Percentiles rank a stretch among this genome's conserved stretches.
Conservation (phyloP, 1,140 invertebrate species). For the Pinna nobilis region DNA sequence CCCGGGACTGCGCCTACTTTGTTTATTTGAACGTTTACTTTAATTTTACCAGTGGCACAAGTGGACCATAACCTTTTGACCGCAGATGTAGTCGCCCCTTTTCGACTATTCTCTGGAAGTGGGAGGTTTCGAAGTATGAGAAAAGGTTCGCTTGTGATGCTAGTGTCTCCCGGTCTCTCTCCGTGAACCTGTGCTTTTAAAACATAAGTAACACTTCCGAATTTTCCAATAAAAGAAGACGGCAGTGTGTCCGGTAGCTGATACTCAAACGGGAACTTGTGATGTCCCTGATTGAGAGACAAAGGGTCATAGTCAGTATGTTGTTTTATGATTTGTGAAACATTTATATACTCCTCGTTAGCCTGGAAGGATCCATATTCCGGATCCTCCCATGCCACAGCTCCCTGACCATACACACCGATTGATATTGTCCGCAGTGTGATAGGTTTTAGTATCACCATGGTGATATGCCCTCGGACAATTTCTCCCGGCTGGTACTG, state of each 20-base stretch:
- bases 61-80: slow-evolving; percentile 56
- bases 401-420: slow-evolving; percentile 63
- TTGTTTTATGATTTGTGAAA: slow-evolving; percentile 42
- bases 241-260: slow-evolving; percentile 68
- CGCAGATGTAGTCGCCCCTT: slow-evolving; percentile 11
- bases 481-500: slow-evolving; percentile 73
- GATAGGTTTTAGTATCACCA: slow-evolving; percentile 40
- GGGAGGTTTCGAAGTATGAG: slow-evolving; percentile 59
- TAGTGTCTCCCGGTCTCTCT: slow-evolving; percentile 58
- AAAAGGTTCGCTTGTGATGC: slow-evolving; percentile 72
- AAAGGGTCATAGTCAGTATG: slow-evolving; percentile 29
- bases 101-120: slow-evolving; percentile 46
- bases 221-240: slow-evolving; percentile 74
- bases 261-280: slow-evolving; percentile 70
- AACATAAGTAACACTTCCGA: slow-evolving; percentile 73
- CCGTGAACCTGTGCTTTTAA: slow-evolving; percentile 65
- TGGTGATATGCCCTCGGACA: slow-evolving; percentile 59
- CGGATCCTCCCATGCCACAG: slow-evolving; percentile 67
- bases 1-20: slow-evolving; percentile 65
- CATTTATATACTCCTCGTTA: slow-evolving; percentile 69
- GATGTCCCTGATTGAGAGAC: slow-evolving; percentile 51
- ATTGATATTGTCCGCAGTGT: slow-evolving; percentile 53
- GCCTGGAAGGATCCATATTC: slow-evolving; percentile 50
- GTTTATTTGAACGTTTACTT: slow-evolving; percentile 52
- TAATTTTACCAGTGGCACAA: slow-evolving; percentile 66